A percentile compares a stretch with the other conserved stretches of the same genome.
These are phyloP conservation scores for Auanema sp. DNA, from an alignment of 2,888 invertebrate genomes.

Conservation along the genomic window DNA sequence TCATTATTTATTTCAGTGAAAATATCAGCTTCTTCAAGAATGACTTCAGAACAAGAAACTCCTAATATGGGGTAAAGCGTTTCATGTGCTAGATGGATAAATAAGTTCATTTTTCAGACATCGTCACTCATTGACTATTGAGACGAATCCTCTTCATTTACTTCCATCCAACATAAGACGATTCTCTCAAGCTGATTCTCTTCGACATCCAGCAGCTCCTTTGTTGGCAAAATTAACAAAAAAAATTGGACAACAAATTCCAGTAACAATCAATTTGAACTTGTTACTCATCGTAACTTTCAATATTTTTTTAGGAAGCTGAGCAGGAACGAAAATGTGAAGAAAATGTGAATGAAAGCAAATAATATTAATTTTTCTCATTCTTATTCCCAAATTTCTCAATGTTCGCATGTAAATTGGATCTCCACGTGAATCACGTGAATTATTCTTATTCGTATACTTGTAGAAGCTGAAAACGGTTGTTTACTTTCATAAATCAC, in stretches of 20 bases:
- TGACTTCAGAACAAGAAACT: conserved; percentile 20
- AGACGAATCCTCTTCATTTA: conserved; percentile 53
- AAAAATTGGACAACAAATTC: conserved; percentile 28
- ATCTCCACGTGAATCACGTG: no score
- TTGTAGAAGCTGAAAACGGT: no score
- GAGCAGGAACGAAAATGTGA: no score
- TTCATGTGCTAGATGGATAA: background rate
- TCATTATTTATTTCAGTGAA: no score
- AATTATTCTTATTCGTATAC: no score
- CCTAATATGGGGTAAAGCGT: conserved; percentile 16
- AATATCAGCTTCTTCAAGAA: background rate
- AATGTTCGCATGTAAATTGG: no score
- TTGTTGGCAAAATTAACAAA: conserved; percentile 40
- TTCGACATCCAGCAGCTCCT: conserved; percentile 37
- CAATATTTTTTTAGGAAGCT: conserved; percentile 4
- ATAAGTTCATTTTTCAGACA: conserved; percentile 32
- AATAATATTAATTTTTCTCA: no score
- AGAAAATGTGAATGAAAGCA: no score
- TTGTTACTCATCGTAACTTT: no score
- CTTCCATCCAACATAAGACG: conserved; percentile 51
- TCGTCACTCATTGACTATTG: conserved; percentile 54
- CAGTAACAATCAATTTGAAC: conserved; percentile 19
- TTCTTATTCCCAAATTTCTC: no score
- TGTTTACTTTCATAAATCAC: no score
- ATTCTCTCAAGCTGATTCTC: conserved; percentile 41